A percentile compares a stretch with the other conserved stretches of the same genome.
Conservation (phyloP, 2,797 vertebrate species). For the Synanceia verrucosa region DNA sequence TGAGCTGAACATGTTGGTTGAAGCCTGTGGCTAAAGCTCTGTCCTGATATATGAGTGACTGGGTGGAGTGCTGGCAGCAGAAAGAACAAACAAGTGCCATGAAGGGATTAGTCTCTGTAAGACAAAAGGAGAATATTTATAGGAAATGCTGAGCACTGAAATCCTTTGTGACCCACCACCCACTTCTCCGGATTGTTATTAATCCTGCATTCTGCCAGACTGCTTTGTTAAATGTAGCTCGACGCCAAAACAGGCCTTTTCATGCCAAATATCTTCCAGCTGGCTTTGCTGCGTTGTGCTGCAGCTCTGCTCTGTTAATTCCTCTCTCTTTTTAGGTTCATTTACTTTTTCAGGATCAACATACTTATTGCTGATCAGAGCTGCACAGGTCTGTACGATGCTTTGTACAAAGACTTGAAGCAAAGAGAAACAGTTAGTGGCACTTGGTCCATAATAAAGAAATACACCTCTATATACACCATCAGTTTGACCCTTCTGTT, state of each 20-base stretch:
- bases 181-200: constrained; percentile 49
- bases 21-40: constrained; percentile 20
- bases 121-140: constrained; percentile 58
- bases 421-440: no score
- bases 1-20: constrained; percentile 26
- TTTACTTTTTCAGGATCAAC: background rate
- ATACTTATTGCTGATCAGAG: background rate
- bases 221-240: constrained; percentile 29
- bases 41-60: constrained; percentile 13
- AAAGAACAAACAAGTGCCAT: constrained; percentile 22
- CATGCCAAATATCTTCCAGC: constrained; percentile 23
- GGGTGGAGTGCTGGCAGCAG: constrained; percentile 28
- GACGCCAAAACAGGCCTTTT: constrained; percentile 33
- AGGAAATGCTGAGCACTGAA: constrained; percentile 52
- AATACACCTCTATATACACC: background rate
- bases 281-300: constrained; percentile 9
- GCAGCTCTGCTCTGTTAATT: background rate
- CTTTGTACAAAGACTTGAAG: no score
- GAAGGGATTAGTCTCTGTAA: constrained; percentile 47
- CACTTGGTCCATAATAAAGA: background rate
- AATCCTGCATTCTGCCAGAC: constrained; percentile 54
- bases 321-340: background rate
- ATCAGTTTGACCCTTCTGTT: no score
- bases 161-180: constrained; percentile 51
- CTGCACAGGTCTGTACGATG: background rate